These are phyloP conservation scores for Acanthacorydalis orientalis DNA, from an alignment of 2,888 invertebrate species.

Conservation along the genomic window DNA sequence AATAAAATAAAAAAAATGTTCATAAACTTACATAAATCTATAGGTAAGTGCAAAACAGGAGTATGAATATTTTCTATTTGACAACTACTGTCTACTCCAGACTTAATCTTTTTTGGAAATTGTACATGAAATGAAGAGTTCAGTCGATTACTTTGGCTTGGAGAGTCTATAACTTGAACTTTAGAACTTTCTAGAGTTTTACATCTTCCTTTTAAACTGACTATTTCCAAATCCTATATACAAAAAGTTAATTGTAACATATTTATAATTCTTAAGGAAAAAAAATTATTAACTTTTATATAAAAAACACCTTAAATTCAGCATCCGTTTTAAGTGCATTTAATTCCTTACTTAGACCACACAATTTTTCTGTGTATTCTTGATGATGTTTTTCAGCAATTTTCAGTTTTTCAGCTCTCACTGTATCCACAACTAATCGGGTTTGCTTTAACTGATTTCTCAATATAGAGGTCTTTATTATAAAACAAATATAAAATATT, in stretches of 20 bases:
- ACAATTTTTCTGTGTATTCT: constrained; percentile 2
- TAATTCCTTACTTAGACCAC: background rate
- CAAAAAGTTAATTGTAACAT: background rate
- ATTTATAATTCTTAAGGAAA: background rate
- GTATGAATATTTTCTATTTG: too few relatives aligned
- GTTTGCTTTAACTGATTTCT: constrained; percentile 4
- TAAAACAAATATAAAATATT: background rate
- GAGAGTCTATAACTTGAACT: background rate
- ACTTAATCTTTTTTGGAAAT: too few relatives aligned
- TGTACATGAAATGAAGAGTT: too few relatives aligned
- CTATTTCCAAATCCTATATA: background rate
- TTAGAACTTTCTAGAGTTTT: background rate
- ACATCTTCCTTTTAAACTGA: background rate
- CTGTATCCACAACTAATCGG: background rate
- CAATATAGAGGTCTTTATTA: background rate
- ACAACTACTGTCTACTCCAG: too few relatives aligned
- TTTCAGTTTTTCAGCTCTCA: constrained; percentile 1
- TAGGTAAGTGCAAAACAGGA: too few relatives aligned
- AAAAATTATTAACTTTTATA: too few relatives aligned
- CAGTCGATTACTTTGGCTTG: background rate
- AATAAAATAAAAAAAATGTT: too few relatives aligned
- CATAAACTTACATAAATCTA: too few relatives aligned
- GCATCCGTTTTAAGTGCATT: background rate
- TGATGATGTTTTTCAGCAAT: constrained; percentile 2
- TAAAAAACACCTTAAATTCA: constrained; percentile 1